Base-by-base conservation (phyloP, 2,888 invertebrate species). In the Junonia oenone region DNA sequence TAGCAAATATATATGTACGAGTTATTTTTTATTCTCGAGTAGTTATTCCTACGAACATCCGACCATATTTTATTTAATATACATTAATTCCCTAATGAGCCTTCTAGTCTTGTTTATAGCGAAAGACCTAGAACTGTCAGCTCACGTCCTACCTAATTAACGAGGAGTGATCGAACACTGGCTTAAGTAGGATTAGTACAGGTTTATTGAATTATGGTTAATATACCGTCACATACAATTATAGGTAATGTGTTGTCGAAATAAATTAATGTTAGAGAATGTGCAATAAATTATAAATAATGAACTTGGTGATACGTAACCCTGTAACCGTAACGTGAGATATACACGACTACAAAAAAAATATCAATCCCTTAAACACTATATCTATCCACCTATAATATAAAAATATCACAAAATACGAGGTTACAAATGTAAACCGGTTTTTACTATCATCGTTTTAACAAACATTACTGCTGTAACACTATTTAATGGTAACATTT, bases 401-500 rank as follows among this genome's bases (percentile, higher is more conserved):
- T n/a, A n/a, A n/a, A n/a, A n/a, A n/a, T n/a, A n/a, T n/a, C 19
- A 9, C 4, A n/a, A 38, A 11, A 19, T 38, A 17, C 17, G 19
- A 17, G 4, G 11, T 17, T 19, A 47, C 37, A 40, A 40, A 22
- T 19, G 9, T 17, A 31, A 40, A 47, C 9, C 19, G 6, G 8
- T 26, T 2, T 40, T 45, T 38, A 51, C 45, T 46, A 45, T 27
- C 13, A 26, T n/a, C n/a, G 22, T 19, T 26, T 15, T 15, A 38
- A 38, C 15, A 15, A 15, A 38, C 17, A 35, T 51, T 47, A 26
- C 27, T 46, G 45, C 49, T 35, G 50, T 50, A 56, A 56, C 43
- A 53, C 40, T 56, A 59, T 58, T 55, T 35, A 48, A 45, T 53
- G 14, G 64, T 51, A 9, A 54, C 53, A 51, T 45, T 59, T 48